Evolutionary conservation across 2,797 vertebrate genomes (phyloP), one percentile per base, ranked within the genome.

Genomic region (Centroberyx gerrardi): DNA sequence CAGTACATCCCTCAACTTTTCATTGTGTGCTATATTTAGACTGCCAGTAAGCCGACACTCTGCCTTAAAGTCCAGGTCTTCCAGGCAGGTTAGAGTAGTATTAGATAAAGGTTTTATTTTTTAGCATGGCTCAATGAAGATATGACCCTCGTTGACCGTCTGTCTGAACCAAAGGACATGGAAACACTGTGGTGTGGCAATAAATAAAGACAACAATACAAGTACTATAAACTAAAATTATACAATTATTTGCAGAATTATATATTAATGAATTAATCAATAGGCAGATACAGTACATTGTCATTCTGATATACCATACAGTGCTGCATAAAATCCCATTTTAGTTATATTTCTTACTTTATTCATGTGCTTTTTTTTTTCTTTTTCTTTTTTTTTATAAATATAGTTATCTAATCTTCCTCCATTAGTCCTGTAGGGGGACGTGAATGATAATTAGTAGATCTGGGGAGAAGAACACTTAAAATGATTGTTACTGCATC

Each of bases 11-110:
- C 60, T 44, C 51, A 59, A 44, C 55, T 18, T 54, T 14, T 22
- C 49, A 40, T 4, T 18, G 28, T 85, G 65, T 66, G 33, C 36
- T 76, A 58, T 60, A 49, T 66, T 53, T 61, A 76, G 58, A 62
- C 7, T 18, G 15, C 13, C 12, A 8, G 8, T 64, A 53, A 12
- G 44, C 38, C 22, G 8, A 10, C 15, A n/a, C 28, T 36, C 28
- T 55, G 53, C 28, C 28, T 55, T 18, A 55, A 18, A 27, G 44
- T 46, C 33, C 33, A 36, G 8, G 49, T 14, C 46, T 52, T 36
- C 65, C 27, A 73, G 40, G 38, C 27, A 55, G 33, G 33, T 59
- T 73, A 52, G 54, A 31, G 12, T 18, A 5, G 6, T 22, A n/a
- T 12, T 28, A 38, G 12, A 61, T 9, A 18, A 29, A 14, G 15